Evolutionary conservation across 1,140 invertebrate species (phyloP).

Genomic region (Zaprionus kolodkinae): DNA sequence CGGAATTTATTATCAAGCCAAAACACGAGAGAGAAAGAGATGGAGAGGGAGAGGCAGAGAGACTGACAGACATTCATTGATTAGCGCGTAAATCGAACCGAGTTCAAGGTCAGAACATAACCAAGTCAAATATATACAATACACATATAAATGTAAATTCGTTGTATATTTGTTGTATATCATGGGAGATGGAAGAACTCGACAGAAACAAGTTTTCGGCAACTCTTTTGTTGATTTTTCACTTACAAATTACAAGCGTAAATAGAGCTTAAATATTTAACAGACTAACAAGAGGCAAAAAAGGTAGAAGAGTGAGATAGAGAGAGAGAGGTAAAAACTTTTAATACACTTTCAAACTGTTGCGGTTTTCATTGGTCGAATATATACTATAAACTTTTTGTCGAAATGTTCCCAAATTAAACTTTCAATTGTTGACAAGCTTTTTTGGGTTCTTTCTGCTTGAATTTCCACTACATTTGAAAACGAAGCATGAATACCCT

Average conservation of each 20-base stretch:
- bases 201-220: constrained; percentile 35
- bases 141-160: constrained; percentile 9
- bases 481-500: constrained; percentile 22
- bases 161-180: constrained; percentile 39
- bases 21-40: neutral
- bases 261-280: constrained; percentile 36
- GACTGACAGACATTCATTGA: constrained; percentile 45
- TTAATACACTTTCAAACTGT: constrained; percentile 25
- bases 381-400: constrained; percentile 16
- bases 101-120: constrained; percentile 64
- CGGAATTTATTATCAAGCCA: constrained; percentile 36
- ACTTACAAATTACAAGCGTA: constrained; percentile 53
- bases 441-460: neutral
- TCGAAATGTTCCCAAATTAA: constrained; percentile 6
- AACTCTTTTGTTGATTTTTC: constrained; percentile 63
- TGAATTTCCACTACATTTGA: constrained; percentile 6
- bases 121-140: constrained; percentile 4
- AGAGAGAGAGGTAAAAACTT: neutral
- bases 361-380: constrained; percentile 18
- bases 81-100: constrained; percentile 63
- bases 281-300: neutral
- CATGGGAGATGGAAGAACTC: constrained; percentile 19
- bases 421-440: constrained; percentile 20
- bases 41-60: neutral
- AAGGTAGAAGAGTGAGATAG: neutral